These are phyloP conservation scores for Trachelus troglodyta DNA, from an alignment of 2,888 invertebrate species.

Conservation along the genomic window DNA sequence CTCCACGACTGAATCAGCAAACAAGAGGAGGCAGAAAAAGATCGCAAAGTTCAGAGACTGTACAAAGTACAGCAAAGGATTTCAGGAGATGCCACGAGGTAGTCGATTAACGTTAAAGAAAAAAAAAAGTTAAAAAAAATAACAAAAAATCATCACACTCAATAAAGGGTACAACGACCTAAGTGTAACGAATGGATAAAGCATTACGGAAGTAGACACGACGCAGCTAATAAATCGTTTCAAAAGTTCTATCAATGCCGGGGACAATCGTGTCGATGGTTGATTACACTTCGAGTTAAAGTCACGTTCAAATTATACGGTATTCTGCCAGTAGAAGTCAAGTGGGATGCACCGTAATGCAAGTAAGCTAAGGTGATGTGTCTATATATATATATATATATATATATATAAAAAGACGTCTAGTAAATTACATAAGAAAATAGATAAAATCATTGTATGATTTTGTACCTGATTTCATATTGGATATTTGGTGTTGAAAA, in stretches of 20 bases:
- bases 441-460: neutral
- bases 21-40: neutral
- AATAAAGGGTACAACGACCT: neutral
- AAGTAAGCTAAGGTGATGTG: neutral
- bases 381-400: neutral
- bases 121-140: neutral
- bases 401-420: neutral
- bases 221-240: constrained; percentile 58
- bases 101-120: constrained; percentile 11
- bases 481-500: neutral
- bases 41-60: neutral
- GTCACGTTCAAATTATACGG: constrained; percentile 36
- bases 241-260: neutral
- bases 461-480: neutral
- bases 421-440: neutral
- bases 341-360: neutral
- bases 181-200: constrained; percentile 30
- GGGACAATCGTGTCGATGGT: neutral
- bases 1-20: neutral
- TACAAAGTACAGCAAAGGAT: too few relatives aligned
- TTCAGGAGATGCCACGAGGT: too few relatives aligned
- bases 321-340: neutral
- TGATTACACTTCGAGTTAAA: constrained; percentile 11
- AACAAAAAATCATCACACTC: neutral
- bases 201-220: constrained; percentile 56